Evolutionary conservation across 2,797 vertebrate genomes (phyloP), one percentile per base, ranked within the genome.

Genomic region (Sebastes glaucus): DNA sequence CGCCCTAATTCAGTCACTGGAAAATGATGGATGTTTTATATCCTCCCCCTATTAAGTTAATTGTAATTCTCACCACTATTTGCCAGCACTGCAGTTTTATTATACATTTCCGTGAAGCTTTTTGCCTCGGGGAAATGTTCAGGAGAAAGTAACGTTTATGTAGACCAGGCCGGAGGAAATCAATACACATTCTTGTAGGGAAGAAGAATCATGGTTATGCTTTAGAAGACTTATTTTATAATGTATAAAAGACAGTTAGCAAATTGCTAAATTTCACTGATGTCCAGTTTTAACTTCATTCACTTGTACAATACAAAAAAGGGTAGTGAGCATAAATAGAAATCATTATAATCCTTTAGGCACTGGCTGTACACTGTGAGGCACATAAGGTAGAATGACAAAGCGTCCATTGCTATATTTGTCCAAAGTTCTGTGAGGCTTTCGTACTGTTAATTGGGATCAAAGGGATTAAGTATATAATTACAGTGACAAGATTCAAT

Each of bases 61-160:
- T 93, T 93, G 90, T 76, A 91, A 88, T 93, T 91, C 80, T 86
- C 84, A 77, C 64, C 55, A 80, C 77, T 85, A 52, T 93, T 91
- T 93, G 88, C 92, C 88, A 87, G 83, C 89, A 55, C 65, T 84
- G 90, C 91, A 92, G 76, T 87, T 71, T 79, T 86, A 71, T 74
- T 82, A 75, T 61, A 83, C 30, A n/a, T 85, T 88, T 75, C 75
- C 18, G 18, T 74, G 10, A 84, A 67, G 77, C 84, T 30, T 86
- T 83, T 59, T 83, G 76, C 78, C 81, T 77, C 0, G 10, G 66
- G 69, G 71, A 82, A 80, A 85, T 80, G 74, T 60, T 84, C 62
- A 62, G 53, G 78, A 82, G 71, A 83, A 83, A 68, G 55, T 35
- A 66, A 72, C 27, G 55, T 83, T 59, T 83, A 32, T 63, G 53